Evolutionary conservation across 2,797 vertebrate species (phyloP).

Genomic region (Chelon auratus): DNA sequence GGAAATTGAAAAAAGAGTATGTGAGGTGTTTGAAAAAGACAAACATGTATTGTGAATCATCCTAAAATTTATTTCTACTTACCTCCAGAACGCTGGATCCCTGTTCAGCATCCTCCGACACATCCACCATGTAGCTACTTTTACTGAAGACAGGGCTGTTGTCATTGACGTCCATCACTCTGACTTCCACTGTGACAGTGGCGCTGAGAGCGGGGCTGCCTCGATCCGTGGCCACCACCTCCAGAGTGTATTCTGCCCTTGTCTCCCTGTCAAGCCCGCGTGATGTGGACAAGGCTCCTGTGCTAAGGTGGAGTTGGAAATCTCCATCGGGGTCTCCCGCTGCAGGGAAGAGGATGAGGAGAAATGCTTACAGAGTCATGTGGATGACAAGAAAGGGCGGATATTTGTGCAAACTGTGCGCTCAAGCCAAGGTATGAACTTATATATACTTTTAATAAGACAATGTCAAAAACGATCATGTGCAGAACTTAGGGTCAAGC

Average conservation of each 20-base stretch:
- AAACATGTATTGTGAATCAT: neutral
- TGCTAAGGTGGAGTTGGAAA: slow-evolving; percentile 87
- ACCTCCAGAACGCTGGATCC: slow-evolving; percentile 87
- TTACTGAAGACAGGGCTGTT: slow-evolving; percentile 89
- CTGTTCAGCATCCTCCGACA: slow-evolving; percentile 88
- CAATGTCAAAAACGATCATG: slow-evolving; percentile 7
- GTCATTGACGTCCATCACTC: slow-evolving; percentile 94
- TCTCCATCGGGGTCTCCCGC: slow-evolving; percentile 90
- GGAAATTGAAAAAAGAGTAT: neutral
- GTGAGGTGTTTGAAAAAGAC: neutral
- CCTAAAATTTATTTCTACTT: slow-evolving; percentile 6
- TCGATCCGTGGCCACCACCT: slow-evolving; percentile 88
- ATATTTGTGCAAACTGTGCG: slow-evolving; percentile 34
- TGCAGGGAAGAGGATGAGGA: slow-evolving; percentile 58
- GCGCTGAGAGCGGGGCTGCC: slow-evolving; percentile 88
- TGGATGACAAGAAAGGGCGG: neutral
- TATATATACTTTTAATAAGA: slow-evolving; percentile 21
- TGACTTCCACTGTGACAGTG: slow-evolving; percentile 85
- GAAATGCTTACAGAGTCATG: neutral
- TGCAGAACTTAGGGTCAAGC: neutral
- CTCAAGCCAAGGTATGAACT: slow-evolving; percentile 24
- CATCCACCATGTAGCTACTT: slow-evolving; percentile 85
- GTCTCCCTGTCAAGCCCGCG: slow-evolving; percentile 90
- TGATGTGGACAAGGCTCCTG: slow-evolving; percentile 90
- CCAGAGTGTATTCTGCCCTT: slow-evolving; percentile 84